A percentile compares a stretch with the other conserved stretches of the same genome.
Evolutionary conservation across 1,140 invertebrate genomes (phyloP).

Genomic region (Caenorhabditis latens): DNA sequence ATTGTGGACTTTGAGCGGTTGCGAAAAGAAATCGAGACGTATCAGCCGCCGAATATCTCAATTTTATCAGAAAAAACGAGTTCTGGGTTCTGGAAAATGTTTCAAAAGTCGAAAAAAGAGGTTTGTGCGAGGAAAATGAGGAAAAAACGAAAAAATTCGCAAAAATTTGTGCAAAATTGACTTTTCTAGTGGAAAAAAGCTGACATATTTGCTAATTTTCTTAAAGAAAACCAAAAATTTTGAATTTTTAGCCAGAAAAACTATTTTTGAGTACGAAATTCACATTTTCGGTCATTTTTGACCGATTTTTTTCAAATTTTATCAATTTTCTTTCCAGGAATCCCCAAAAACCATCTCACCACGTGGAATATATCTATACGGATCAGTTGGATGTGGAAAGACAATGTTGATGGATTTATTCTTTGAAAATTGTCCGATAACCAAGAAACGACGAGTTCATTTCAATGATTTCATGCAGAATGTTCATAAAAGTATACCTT

Average conservation of each 20-base stretch:
- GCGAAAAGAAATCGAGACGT: slow-evolving; percentile 65
- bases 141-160: no score
- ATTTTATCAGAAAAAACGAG: not conserved
- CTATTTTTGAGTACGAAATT: no score
- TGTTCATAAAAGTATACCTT: slow-evolving; percentile 84
- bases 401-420: slow-evolving; percentile 99
- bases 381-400: slow-evolving; percentile 87
- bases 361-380: slow-evolving; percentile 80
- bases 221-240: no score
- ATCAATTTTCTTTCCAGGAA: not conserved
- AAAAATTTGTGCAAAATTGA: no score
- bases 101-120: slow-evolving; percentile 4
- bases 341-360: not conserved
- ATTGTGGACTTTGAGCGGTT: slow-evolving; percentile 66
- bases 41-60: slow-evolving; percentile 60
- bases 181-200: no score
- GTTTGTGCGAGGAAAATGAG: not conserved
- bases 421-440: slow-evolving; percentile 84
- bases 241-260: no score
- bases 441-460: slow-evolving; percentile 87
- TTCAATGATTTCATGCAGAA: slow-evolving; percentile 98
- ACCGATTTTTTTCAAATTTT: not conserved
- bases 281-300: not conserved
- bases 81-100: slow-evolving; percentile 39
- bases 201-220: no score